Percentiles rank a stretch among this genome's conserved stretches.
Conservation (phyloP, 2,113 vertebrate species). For the Struthio camelus region DNA sequence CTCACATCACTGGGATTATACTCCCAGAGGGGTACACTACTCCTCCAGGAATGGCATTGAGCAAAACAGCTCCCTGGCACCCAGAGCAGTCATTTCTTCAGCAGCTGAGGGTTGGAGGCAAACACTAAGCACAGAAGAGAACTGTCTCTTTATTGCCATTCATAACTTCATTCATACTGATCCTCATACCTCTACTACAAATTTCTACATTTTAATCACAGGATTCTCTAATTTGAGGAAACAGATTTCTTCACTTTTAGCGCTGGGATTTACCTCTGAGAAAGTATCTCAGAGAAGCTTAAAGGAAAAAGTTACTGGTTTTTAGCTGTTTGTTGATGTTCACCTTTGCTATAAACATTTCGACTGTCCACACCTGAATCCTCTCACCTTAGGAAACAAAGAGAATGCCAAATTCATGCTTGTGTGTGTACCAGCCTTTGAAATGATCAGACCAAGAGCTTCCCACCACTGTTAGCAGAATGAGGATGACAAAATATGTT, state of each 20-base stretch:
- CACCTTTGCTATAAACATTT: not conserved
- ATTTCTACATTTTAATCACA: not conserved
- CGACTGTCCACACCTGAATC: constrained; percentile 42
- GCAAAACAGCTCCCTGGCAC: not conserved
- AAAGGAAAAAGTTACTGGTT: too few species aligned
- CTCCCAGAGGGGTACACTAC: accelerated
- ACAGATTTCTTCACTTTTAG: not conserved
- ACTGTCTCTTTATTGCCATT: too few species aligned
- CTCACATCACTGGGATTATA: too few species aligned
- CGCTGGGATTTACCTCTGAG: not conserved
- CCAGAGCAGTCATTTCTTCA: too few species aligned
- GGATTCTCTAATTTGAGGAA: not conserved
- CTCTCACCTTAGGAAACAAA: constrained; percentile 72
- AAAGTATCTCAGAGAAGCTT: not conserved
- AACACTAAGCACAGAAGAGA: not conserved
- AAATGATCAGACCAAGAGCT: constrained; percentile 67
- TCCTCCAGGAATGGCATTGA: too few species aligned
- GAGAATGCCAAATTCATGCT: constrained; percentile 67
- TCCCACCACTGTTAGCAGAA: not conserved
- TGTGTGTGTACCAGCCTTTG: constrained; percentile 64
- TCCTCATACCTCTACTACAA: not conserved
- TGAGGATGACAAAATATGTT: not conserved
- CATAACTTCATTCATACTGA: too few species aligned
- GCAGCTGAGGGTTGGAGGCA: not conserved
- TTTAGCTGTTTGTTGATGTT: not conserved